phyloP scores from a whole-genome alignment of 1,140 invertebrate species.

The Propsilocerus akamusi region DNA sequence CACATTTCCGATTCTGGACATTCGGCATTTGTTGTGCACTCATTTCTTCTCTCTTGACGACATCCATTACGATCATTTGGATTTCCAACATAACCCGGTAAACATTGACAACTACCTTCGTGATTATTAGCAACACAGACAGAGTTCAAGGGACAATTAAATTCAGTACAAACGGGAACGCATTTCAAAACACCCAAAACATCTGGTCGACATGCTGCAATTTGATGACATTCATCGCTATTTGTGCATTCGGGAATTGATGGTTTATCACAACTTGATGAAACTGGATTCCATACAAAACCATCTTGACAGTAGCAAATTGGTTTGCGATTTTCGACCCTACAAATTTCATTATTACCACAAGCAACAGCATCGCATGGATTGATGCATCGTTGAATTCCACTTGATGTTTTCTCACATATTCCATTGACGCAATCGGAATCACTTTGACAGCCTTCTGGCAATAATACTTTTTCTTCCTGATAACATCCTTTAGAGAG shows the following conservation, averaged over 20 bases:
- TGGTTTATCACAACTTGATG: conserved; percentile 63
- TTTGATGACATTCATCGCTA: conserved; percentile 49
- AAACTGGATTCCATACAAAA: conserved; percentile 65
- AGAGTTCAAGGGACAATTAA: conserved; percentile 66
- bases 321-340: conserved; percentile 39
- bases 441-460: conserved; percentile 39
- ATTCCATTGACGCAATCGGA: conserved; percentile 48
- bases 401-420: conserved; percentile 33
- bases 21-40: conserved; percentile 59
- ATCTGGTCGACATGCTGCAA: conserved; percentile 55
- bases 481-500: conserved; percentile 55
- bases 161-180: conserved; percentile 48
- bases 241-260: conserved; percentile 57
- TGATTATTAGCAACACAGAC: conserved; percentile 57
- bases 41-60: conserved; percentile 41
- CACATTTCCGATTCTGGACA: conserved; percentile 66
- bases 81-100: conserved; percentile 63
- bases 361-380: conserved; percentile 62
- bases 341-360: conserved; percentile 61
- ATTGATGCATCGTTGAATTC: conserved; percentile 47
- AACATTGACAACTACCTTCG: conserved; percentile 57
- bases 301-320: conserved; percentile 56
- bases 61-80: conserved; percentile 78
- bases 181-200: conserved; percentile 73
- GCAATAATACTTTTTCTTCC: conserved; percentile 27